Conservation (phyloP, 92 coral and sea anemone genomes). For the Scolanthus callimorphus region DNA sequence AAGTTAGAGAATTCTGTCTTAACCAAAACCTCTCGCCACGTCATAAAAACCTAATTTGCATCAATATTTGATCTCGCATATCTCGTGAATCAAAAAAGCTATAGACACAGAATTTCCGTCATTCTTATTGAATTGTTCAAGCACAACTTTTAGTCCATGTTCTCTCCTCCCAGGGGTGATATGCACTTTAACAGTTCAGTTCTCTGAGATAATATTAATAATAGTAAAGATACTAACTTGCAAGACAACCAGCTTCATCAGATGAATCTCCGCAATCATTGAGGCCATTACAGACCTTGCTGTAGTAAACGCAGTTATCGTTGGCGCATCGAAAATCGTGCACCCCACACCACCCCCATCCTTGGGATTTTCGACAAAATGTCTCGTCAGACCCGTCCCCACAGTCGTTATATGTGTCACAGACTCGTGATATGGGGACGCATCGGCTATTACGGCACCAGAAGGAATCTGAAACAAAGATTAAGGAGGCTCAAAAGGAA, state of each 20-base stretch:
- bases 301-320: conserved; percentile 30
- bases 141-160: too few species aligned
- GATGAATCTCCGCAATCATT: conserved; percentile 54
- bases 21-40: too few species aligned
- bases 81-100: too few species aligned
- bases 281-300: conserved; percentile 42
- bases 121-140: too few species aligned
- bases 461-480: conserved; percentile 5
- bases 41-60: too few species aligned
- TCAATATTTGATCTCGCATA: too few species aligned
- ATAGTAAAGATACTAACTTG: conserved; percentile 6
- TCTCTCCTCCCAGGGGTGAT: too few species aligned
- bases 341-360: conserved; percentile 54
- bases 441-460: conserved; percentile 43
- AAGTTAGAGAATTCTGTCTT: too few species aligned
- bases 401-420: conserved; percentile 63
- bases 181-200: too few species aligned
- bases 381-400: conserved; percentile 73
- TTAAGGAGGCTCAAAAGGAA: not conserved
- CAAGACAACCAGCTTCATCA: conserved; percentile 53
- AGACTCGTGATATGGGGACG: conserved; percentile 27
- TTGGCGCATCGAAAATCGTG: conserved; percentile 49
- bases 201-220: too few species aligned
- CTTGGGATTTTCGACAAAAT: conserved; percentile 33
- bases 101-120: too few species aligned